Base-by-base conservation (phyloP, 2,797 vertebrate species). In the Nannoperca obscura region DNA sequence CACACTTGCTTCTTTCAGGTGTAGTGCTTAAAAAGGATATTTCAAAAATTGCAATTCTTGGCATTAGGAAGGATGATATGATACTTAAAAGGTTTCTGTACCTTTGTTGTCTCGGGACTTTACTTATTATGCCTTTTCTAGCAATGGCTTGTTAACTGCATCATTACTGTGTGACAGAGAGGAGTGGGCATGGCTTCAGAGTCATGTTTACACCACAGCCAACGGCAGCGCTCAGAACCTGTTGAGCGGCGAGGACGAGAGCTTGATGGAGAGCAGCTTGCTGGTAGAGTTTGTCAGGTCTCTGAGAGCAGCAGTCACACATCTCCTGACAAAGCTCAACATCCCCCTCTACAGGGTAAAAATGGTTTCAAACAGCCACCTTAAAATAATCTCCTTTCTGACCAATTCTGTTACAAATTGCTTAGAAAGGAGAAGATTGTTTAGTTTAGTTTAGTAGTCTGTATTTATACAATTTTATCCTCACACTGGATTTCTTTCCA, bases 151-250 rank as follows among this genome's bases (percentile, higher is more conserved):
- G 32, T 53, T 69, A 68, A 73, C 13, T 79, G 58, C 53, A 3
- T 77, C 5, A 44, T 70, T 14, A 7, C 7, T 72, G 17, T 84
- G 24, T 80, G 77, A 62, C 88, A 96, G 95, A 57, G 95, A 95
- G 71, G 95, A 96, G 91, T 96, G 95, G 95, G 75, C 82, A 2
- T 95, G 94, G 95, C 91, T 96, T 47, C 94, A 95, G 92, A 92
- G 89, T 74, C 93, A 95, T 5, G 88, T 90, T 55, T 86, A 72
- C 95, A 94, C 79, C 6, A 65, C 89, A 85, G 46, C 90, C 93
- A 87, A 76, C 83, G 93, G 91, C 90, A 53, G 89, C 77, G 85
- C 73, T 90, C 90, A 95, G 53, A 88, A 86, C 85, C 84, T 88
- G 71, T 36, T 90, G 71, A 83, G 71, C 3, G 15, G 72, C 11